These are phyloP conservation scores for Aspiorhynchus laticeps DNA, from an alignment of 2,113 vertebrate species.

Conservation along the genomic window DNA sequence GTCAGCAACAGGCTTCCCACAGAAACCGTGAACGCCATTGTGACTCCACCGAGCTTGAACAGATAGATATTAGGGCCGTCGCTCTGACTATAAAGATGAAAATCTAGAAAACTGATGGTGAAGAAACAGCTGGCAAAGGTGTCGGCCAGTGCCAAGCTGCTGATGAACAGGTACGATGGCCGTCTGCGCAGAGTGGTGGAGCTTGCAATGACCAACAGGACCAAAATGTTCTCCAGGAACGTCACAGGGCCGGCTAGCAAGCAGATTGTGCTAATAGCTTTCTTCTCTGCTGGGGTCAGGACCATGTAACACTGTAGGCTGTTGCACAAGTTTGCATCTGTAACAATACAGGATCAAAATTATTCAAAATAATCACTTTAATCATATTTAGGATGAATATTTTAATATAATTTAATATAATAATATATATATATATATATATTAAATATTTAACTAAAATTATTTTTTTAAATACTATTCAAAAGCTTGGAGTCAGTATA, in stretches of 20 bases:
- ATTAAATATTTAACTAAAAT: neutral
- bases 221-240: conserved; percentile 81
- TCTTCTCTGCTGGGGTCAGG: conserved; percentile 72
- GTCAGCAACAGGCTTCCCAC: conserved; percentile 91
- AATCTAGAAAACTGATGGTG: conserved; percentile 84
- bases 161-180: conserved; percentile 89
- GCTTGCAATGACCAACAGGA: conserved; percentile 81
- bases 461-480: neutral
- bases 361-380: neutral
- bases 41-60: conserved; percentile 90
- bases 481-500: neutral
- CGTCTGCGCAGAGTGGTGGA: conserved; percentile 75
- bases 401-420: neutral
- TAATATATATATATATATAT: too few relatives aligned
- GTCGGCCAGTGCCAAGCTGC: conserved; percentile 88
- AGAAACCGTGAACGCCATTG: conserved; percentile 84
- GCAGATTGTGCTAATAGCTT: conserved; percentile 79
- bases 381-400: neutral
- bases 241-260: conserved; percentile 82
- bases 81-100: conserved; percentile 78
- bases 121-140: conserved; percentile 87
- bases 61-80: conserved; percentile 76
- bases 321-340: conserved; percentile 57
- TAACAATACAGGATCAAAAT: neutral
- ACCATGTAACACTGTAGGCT: conserved; percentile 82